Conservation (phyloP, 2,888 invertebrate species). For the Rugalucina vietnamica region DNA sequence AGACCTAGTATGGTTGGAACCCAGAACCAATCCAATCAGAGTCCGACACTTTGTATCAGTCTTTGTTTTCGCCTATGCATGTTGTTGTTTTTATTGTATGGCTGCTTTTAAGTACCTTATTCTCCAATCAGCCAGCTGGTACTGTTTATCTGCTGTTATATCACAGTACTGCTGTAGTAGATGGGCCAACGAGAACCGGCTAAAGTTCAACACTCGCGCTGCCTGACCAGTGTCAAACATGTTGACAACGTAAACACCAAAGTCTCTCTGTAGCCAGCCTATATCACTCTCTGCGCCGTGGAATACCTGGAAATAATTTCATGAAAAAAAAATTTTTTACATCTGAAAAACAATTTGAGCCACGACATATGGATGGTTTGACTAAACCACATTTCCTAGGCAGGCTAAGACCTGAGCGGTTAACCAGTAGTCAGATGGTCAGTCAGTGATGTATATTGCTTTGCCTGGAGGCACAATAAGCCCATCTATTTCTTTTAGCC, state of each 20-base stretch:
- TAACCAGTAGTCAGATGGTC: too few species aligned
- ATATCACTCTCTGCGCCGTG: constrained; percentile 96
- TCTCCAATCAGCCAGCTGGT: constrained; percentile 98
- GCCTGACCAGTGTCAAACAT: constrained; percentile 98
- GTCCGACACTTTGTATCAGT: not conserved
- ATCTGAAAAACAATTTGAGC: too few species aligned
- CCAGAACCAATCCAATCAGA: too few species aligned
- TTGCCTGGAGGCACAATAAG: too few species aligned
- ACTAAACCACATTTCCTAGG: too few species aligned
- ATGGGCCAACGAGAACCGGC: constrained; percentile 89
- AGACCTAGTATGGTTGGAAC: too few species aligned
- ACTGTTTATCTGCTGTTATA: constrained; percentile 93
- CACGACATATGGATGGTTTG: too few species aligned
- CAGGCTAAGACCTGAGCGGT: too few species aligned
- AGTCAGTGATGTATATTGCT: too few species aligned
- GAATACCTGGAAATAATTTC: constrained; percentile 88
- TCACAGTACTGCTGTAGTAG: constrained; percentile 92
- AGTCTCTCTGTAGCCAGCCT: constrained; percentile 97
- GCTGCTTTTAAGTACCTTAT: constrained; percentile 86
- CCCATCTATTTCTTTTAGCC: too few species aligned
- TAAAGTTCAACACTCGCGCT: constrained; percentile 89
- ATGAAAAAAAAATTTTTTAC: too few species aligned
- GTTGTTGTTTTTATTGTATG: not conserved
- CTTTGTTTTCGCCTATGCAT: not conserved
- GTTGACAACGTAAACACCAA: constrained; percentile 97